Evolutionary conservation across 2,888 invertebrate genomes (phyloP).

Genomic region (Nasonia oneida): DNA sequence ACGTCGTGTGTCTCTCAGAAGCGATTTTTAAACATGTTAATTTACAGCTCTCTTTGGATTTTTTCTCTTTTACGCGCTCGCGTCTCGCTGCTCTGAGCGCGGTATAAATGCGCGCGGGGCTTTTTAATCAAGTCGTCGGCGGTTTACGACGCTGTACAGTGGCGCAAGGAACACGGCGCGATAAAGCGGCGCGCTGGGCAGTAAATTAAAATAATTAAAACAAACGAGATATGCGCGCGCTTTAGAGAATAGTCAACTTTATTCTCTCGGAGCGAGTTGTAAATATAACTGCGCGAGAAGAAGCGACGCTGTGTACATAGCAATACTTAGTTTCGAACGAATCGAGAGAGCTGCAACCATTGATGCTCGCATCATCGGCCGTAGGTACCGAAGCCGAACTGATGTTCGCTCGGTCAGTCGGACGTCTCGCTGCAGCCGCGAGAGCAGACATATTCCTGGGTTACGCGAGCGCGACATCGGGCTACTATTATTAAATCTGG

Average conservation of each 20-base stretch:
- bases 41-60: background rate
- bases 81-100: background rate
- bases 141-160: background rate
- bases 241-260: background rate
- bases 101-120: background rate
- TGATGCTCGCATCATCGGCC: background rate
- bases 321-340: background rate
- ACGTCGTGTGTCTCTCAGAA: background rate
- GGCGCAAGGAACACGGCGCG: background rate
- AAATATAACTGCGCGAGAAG: too few relatives aligned
- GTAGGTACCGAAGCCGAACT: background rate
- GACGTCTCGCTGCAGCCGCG: background rate
- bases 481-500: slow-evolving; percentile 59
- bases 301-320: too few relatives aligned
- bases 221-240: slow-evolving; percentile 1
- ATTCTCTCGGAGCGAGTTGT: background rate
- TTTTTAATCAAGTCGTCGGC: slow-evolving; percentile 39
- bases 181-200: background rate
- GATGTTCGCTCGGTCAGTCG: slow-evolving; percentile 19
- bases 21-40: slow-evolving; percentile 17
- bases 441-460: slow-evolving; percentile 43
- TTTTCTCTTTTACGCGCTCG: background rate
- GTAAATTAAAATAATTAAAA: slow-evolving; percentile 35
- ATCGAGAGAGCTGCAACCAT: background rate
- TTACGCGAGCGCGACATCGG: slow-evolving; percentile 19